Evolutionary conservation across 2,797 vertebrate species (phyloP), one percentile per base, ranked within the genome.

Genomic region (Erethizon dorsatum): DNA sequence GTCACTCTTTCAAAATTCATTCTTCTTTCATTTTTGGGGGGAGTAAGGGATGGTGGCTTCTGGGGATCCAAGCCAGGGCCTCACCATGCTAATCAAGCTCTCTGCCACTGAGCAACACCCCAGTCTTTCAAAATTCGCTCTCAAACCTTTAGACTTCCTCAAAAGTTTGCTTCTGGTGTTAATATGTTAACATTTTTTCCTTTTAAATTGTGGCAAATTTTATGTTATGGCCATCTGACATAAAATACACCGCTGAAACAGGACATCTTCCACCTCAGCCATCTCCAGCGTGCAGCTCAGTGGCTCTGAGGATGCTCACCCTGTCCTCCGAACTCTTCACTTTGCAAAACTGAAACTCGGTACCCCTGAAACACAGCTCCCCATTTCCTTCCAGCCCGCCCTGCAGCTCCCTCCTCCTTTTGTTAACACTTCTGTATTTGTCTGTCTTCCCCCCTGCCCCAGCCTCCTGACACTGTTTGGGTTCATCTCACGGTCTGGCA

Each of bases 241-340:
- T 18, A 52, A 17, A 50, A 78, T 78, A 7, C 17, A 50, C 14
- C 47, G 33, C 5, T n/a, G 15, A 79, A 52, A 26, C 10, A 41
- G n/a, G 45, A 80, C 73, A 47, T 71, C 59, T 18, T 63, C 45
- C 15, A 1, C 24, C 15, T 24, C 65, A 54, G 47, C 26, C 33
- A 6, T 15, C 59, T 88, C 31, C 6, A 7, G 54, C 12, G 12
- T 4, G 4, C 3, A 18, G 50, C 17, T 94, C 82, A 31, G 71
- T 9, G 37, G 15, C 28, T 0, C 31, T 7, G n/a, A 57, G 54
- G 11, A 1, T 8, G 1, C 50, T 61, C 20, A 15, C 4, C 5
- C 0, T 5, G 24, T 47, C 2, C 26, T 28, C 8, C 18, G 1
- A 61, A 63, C 7, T 10, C 24, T 24, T 9, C 17, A 50, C 4